Percentiles rank a stretch among this genome's conserved stretches.
Conservation (phyloP, 2,888 invertebrate species). For the Graphium colonna region DNA sequence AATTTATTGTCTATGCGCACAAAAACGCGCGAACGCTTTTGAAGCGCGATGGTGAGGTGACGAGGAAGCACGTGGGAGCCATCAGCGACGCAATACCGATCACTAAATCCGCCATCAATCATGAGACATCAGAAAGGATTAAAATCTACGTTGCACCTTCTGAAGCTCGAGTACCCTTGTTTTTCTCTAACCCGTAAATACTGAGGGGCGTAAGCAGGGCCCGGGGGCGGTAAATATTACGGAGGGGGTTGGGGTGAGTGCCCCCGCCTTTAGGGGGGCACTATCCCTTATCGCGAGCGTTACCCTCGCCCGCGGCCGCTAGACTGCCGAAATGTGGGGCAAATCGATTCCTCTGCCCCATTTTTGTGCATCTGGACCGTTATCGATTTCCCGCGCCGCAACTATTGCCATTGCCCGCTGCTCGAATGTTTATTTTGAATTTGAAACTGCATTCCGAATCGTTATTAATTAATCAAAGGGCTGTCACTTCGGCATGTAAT, state of each 20-base stretch:
- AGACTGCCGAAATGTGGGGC: constrained; percentile 77
- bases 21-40: constrained; percentile 47
- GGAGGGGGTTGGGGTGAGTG: constrained; percentile 65
- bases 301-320: constrained; percentile 75
- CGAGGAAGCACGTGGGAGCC: constrained; percentile 68
- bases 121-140: constrained; percentile 80
- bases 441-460: neutral
- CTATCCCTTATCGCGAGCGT: constrained; percentile 80
- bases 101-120: constrained; percentile 79
- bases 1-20: constrained; percentile 32
- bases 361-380: constrained; percentile 79
- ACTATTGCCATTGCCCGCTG: constrained; percentile 27
- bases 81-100: constrained; percentile 73
- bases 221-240: constrained; percentile 80
- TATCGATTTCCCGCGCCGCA: constrained; percentile 68
- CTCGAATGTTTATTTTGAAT: constrained; percentile 28
- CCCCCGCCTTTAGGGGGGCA: constrained; percentile 65
- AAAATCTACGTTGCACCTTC: constrained; percentile 81
- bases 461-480: neutral
- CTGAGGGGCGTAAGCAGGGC: constrained; percentile 79
- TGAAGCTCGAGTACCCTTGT: constrained; percentile 79
- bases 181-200: constrained; percentile 80
- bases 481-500: no score
- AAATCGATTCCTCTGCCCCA: constrained; percentile 77
- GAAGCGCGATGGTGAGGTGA: constrained; percentile 40